Evolutionary conservation across 64 coral and sea anemone species (phyloP), one percentile per base, ranked within the genome.

Genomic region (Montipora foliosa): DNA sequence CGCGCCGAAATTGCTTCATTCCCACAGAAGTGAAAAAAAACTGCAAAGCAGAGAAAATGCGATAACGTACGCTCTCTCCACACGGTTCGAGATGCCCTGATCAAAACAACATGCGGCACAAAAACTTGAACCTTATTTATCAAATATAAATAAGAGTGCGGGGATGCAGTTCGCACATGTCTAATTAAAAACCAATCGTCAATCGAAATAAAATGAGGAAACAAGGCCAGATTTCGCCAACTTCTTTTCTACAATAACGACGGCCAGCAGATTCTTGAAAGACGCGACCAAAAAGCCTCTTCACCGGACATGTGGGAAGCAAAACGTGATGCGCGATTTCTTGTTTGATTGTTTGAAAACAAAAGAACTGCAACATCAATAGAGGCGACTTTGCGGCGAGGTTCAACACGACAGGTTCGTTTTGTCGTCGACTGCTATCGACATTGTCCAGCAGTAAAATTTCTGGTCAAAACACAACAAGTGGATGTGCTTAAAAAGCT

Each of bases 31-130:
- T 46, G 6, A 10, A 14, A 62, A 62, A 62, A 45, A 14, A 64
- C 13, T 37, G 37, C 37, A 37, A 37, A 57, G 2, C 14, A 14
- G 12, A n/a, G 61, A 68, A 67, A 84, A 47, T 16, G 44, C 25
- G 11, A 67, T 47, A 67, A 84, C 22, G 47, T 37, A 37, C 37
- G 29, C 67, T 76, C 67, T 84, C 59, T 84, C 66, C 66, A 84
- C 60, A 84, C 46, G 7, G 45, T 71, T 84, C 64, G n/a, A 86
- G 82, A 71, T 21, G 70, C 82, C 50, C 50, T 51, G 64, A 86
- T 86, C 82, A 72, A 86, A 48, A 62, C 82, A 59, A 86, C 82
- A 86, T 68, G 19, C 11, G 66, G 82, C 82, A 84, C 81, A 84
- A 47, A 15, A 68, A 19, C 22, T 19, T 20, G 44, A 82, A 14